Evolutionary conservation across 2,888 invertebrate species (phyloP).

Genomic region (Palloptera scutellata): DNA sequence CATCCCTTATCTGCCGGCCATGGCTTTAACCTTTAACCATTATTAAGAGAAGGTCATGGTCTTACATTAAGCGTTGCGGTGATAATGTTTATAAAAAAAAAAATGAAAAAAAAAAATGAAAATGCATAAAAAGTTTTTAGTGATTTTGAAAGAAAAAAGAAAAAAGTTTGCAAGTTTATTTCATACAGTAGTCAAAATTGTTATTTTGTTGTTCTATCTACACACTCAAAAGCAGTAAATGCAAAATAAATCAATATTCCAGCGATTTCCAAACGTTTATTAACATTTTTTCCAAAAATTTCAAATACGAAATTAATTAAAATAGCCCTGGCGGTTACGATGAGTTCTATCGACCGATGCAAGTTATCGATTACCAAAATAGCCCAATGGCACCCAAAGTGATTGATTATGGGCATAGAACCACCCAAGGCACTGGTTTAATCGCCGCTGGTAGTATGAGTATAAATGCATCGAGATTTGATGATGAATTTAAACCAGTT

Average conservation of each 20-base stretch:
- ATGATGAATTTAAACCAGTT: slow-evolving; percentile 69
- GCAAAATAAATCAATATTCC: too few relatives aligned
- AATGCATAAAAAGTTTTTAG: neutral
- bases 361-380: slow-evolving; percentile 77
- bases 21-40: too few relatives aligned
- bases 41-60: too few relatives aligned
- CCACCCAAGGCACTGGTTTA: slow-evolving; percentile 38
- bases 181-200: too few relatives aligned
- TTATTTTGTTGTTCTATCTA: too few relatives aligned
- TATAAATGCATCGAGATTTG: slow-evolving; percentile 10
- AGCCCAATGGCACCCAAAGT: slow-evolving; percentile 68
- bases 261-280: slow-evolving; percentile 26
- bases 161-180: too few relatives aligned
- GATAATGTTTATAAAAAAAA: neutral
- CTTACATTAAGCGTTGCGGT: neutral
- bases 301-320: slow-evolving; percentile 39
- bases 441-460: slow-evolving; percentile 23
- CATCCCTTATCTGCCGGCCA: too few relatives aligned
- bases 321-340: slow-evolving; percentile 56
- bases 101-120: neutral
- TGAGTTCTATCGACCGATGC: slow-evolving; percentile 68
- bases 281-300: slow-evolving; percentile 37
- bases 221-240: too few relatives aligned
- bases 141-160: neutral
- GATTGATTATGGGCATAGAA: slow-evolving; percentile 77